A percentile compares a stretch with the other conserved stretches of the same genome.
phyloP scores from a whole-genome alignment of 2,113 vertebrate genomes.

The Progne subis region DNA sequence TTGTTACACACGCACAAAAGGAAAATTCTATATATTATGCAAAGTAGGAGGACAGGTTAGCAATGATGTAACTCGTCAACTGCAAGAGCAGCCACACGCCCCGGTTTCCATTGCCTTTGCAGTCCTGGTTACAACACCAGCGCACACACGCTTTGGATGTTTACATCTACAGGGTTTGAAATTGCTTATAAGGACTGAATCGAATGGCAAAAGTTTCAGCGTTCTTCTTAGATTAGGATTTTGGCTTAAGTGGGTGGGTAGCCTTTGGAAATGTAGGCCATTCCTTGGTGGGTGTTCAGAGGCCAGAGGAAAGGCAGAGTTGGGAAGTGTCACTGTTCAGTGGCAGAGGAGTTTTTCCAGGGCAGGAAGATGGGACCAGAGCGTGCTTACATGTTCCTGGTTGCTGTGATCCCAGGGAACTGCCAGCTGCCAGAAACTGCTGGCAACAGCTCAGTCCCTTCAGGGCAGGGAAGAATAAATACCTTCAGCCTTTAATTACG shows the following conservation, averaged over 20 bases:
- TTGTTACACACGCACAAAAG: not conserved
- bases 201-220: not conserved
- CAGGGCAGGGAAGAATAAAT: slow-evolving; percentile 1
- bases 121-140: not conserved
- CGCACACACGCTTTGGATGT: fast-evolving
- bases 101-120: not conserved
- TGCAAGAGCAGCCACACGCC: not conserved
- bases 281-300: not conserved
- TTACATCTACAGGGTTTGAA: not conserved
- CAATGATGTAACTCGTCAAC: not conserved
- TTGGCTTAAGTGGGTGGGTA: not conserved
- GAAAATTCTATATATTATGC: not conserved
- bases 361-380: not conserved
- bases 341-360: not conserved
- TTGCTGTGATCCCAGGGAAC: not conserved
- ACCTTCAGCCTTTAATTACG: not conserved
- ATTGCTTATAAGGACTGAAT: not conserved
- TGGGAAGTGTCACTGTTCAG: not conserved
- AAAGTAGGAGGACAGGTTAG: not conserved
- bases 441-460: slow-evolving; percentile 1
- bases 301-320: not conserved
- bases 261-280: not conserved
- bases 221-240: not conserved
- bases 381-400: not conserved
- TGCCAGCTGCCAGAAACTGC: not conserved